Percentiles rank a stretch among this genome's conserved stretches.
Conservation (phyloP, 2,797 vertebrate species). For the Prunella strophiata region DNA sequence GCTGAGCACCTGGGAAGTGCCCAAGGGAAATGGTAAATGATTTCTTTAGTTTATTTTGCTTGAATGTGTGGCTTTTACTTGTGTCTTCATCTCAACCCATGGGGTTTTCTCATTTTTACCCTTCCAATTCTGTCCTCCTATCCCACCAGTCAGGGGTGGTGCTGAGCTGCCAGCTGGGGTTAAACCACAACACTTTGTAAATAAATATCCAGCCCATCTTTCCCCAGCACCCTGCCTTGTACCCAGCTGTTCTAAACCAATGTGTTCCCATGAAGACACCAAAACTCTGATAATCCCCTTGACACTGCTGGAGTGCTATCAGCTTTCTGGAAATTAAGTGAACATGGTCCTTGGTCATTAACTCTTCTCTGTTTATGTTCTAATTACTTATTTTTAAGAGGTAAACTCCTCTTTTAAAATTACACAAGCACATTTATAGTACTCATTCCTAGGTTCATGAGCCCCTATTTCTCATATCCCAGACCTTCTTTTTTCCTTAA, state of each 20-base stretch:
- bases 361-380: background rate
- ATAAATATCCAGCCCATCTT: background rate
- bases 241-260: background rate
- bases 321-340: background rate
- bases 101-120: background rate
- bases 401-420: background rate
- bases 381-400: background rate
- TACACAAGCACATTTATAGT: background rate
- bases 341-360: fast-evolving
- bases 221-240: background rate
- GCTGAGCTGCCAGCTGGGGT: background rate
- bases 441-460: background rate
- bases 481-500: background rate
- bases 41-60: background rate
- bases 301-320: background rate
- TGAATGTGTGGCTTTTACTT: background rate
- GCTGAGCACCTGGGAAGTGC: background rate
- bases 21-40: background rate
- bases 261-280: background rate
- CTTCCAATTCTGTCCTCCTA: background rate
- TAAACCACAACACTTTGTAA: background rate
- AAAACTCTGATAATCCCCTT: background rate
- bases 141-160: background rate
- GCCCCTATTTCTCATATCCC: background rate
- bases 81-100: background rate